Conservation (phyloP, 1,140 invertebrate species). For the Asobara japonica region DNA sequence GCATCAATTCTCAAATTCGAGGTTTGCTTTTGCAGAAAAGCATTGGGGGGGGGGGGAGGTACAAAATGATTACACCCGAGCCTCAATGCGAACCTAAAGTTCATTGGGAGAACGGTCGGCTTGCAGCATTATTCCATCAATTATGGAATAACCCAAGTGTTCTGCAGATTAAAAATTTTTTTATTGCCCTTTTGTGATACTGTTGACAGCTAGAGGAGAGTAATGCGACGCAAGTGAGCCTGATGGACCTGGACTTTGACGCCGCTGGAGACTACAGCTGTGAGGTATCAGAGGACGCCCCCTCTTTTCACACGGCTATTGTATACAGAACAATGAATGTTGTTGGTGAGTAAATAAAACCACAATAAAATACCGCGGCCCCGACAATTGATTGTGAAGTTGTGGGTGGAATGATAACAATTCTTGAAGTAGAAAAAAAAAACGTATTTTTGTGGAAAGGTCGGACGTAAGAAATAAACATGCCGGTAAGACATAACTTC, state of each 20-base stretch:
- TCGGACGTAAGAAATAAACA: too few relatives aligned
- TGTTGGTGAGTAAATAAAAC: slow-evolving; percentile 71
- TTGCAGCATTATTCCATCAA: too few relatives aligned
- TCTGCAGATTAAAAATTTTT: too few relatives aligned
- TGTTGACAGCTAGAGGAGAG: slow-evolving; percentile 70
- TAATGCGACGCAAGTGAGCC: slow-evolving; percentile 72
- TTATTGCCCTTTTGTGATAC: slow-evolving; percentile 35
- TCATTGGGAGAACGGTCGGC: too few relatives aligned
- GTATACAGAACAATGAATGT: slow-evolving; percentile 77
- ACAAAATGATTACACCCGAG: too few relatives aligned
- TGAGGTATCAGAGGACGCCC: slow-evolving; percentile 86
- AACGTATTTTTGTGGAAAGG: not conserved
- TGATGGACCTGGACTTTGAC: slow-evolving; percentile 70
- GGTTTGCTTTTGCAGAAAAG: too few relatives aligned
- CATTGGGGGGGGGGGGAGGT: too few relatives aligned
- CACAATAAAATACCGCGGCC: not conserved
- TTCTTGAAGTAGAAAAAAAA: not conserved
- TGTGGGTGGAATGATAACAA: not conserved
- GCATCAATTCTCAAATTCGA: too few relatives aligned
- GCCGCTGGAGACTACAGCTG: slow-evolving; percentile 80
- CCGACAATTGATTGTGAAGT: not conserved
- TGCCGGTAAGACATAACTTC: too few relatives aligned
- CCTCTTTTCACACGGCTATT: slow-evolving; percentile 83
- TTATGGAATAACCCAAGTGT: too few relatives aligned
- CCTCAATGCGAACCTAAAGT: too few relatives aligned